phyloP scores from a whole-genome alignment of 1,140 invertebrate species.

The Tigriopus japonicus region DNA sequence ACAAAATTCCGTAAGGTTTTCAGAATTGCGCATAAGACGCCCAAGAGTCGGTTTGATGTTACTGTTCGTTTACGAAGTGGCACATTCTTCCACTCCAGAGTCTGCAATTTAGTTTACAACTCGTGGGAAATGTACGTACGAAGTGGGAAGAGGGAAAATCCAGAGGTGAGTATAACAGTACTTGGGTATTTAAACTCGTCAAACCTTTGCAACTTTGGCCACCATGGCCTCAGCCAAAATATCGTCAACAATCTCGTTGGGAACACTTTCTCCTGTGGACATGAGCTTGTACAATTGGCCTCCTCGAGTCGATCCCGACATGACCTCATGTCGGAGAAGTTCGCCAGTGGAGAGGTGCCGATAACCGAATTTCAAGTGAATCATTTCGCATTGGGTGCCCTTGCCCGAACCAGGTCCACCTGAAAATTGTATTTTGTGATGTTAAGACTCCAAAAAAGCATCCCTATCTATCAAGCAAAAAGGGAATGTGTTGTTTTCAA shows the following conservation, averaged over 20 bases:
- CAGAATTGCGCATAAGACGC: too few species aligned
- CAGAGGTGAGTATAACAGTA: too few species aligned
- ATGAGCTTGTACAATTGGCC: constrained; percentile 23
- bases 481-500: too few species aligned
- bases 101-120: too few species aligned
- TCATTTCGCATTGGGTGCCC: constrained; percentile 30
- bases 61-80: too few species aligned
- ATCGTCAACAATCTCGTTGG: constrained; percentile 19
- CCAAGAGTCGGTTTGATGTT: too few species aligned
- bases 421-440: neutral
- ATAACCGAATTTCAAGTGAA: constrained; percentile 28
- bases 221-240: constrained; percentile 16
- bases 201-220: neutral
- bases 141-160: too few species aligned
- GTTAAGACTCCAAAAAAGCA: neutral
- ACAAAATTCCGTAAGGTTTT: too few species aligned
- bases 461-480: too few species aligned
- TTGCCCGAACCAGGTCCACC: constrained; percentile 31
- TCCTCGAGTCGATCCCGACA: constrained; percentile 24
- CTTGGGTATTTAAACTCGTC: too few species aligned
- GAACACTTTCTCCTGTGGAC: constrained; percentile 24
- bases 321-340: constrained; percentile 27
- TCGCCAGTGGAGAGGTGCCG: constrained; percentile 30
- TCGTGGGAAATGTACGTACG: too few species aligned
- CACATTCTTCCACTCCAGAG: too few species aligned